Percentiles rank a stretch among this genome's conserved stretches.
phyloP scores from a whole-genome alignment of 64 coral and sea anemone species.

The Actinia tenebrosa region DNA sequence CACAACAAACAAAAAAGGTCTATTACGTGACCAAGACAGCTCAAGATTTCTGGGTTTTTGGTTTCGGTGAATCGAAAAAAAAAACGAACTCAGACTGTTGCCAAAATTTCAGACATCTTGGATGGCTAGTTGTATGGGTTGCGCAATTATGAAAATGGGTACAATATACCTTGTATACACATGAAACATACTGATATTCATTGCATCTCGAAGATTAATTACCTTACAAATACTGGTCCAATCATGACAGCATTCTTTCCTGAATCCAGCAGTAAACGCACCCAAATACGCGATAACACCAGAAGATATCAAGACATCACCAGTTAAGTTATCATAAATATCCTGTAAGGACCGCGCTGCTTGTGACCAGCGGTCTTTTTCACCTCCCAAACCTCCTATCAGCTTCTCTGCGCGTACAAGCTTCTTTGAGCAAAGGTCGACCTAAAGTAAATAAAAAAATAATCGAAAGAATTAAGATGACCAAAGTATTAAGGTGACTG shows the following conservation, averaged over 20 bases:
- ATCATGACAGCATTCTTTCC: conserved; percentile 85
- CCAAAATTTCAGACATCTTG: no score
- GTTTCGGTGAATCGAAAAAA: no score
- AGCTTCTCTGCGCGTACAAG: conserved; percentile 92
- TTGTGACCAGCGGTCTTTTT: conserved; percentile 97
- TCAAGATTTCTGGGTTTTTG: no score
- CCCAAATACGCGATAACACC: conserved; percentile 99
- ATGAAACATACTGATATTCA: no score
- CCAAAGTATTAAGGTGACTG: no score
- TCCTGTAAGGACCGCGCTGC: conserved; percentile 81
- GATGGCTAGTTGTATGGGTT: no score
- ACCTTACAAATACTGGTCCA: conserved; percentile 98
- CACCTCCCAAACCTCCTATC: conserved; percentile 94
- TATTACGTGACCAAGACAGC: no score
- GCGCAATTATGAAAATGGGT: no score
- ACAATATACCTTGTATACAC: no score
- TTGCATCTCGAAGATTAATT: background rate
- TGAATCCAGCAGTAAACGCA: conserved; percentile 92
- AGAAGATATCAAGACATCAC: conserved; percentile 95
- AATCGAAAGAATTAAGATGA: background rate
- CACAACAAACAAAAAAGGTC: no score
- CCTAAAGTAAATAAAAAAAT: conserved; percentile 25
- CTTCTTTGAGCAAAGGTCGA: conserved; percentile 96
- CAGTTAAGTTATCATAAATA: conserved; percentile 94
- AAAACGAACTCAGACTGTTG: no score